Base-by-base conservation (phyloP, 1,140 invertebrate genomes). In the Apis florea region DNA sequence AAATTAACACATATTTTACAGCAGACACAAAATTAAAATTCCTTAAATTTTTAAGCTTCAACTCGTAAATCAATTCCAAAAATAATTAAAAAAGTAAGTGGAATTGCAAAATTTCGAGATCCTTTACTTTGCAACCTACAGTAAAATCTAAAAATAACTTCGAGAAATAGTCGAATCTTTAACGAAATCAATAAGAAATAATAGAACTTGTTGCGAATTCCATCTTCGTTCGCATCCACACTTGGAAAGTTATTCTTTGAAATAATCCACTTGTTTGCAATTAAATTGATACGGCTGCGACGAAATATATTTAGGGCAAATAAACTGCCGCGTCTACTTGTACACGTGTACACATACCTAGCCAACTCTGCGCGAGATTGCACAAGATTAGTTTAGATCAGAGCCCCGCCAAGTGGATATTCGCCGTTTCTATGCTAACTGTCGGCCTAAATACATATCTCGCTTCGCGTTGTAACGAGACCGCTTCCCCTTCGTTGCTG, bases 361-460 rank as follows among this genome's bases (percentile, higher is more conserved):
- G 66, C 58, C 71, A 74, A 75, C 71, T 82, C 74, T 86, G 64
- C 58, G 69, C 24, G 84, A 89, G 86, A 90, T 91, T 90, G 89
- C 82, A 85, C 82, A 77, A 88, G 90, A 91, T 91, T 91, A 91
- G 88, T 89, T 88, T 90, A 90, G 90, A 91, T 91, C 90, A 91
- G 85, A 88, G 87, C 82, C 81, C 64, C 79, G 75, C 69, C 89
- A 69, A 89, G 84, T 89, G 84, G 85, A 89, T 89, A 86, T 90
- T 88, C 82, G 86, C 88, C 90, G 89, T 90, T 91, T 87, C 89
- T 83, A 85, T 89, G 89, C 89, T 89, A 90, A 91, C 86, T 90
- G 88, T 78, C 85, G 89, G 76, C 88, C 89, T 87, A 89, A 90
- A 91, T 91, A 86, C 89, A 87, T 89, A 91, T 90, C 83, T 89